Evolutionary conservation across 2,113 vertebrate genomes (phyloP).

Genomic region (Sminthopsis crassicaudata): DNA sequence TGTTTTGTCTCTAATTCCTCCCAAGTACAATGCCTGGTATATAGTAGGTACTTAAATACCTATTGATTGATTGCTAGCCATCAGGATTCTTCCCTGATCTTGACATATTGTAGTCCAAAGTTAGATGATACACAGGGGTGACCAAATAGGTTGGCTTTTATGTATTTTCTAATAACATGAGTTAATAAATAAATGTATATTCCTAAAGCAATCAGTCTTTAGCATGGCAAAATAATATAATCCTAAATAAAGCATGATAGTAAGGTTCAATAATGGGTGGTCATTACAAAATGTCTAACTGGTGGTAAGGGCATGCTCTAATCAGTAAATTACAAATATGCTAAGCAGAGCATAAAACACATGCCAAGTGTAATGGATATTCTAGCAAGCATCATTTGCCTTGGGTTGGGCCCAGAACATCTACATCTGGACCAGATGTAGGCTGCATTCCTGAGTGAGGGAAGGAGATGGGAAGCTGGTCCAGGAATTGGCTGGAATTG

Average conservation of each 20-base stretch:
- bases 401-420: neutral
- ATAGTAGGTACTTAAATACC: neutral
- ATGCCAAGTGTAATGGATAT: neutral
- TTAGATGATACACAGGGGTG: neutral
- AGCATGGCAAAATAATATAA: neutral
- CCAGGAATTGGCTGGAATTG: neutral
- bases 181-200: neutral
- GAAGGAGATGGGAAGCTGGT: neutral
- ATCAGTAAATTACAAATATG: neutral
- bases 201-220: neutral
- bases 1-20: neutral
- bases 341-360: neutral
- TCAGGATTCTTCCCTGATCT: neutral
- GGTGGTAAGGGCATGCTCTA: too few species aligned
- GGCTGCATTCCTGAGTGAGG: too few species aligned
- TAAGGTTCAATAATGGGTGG: neutral
- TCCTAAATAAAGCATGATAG: neutral
- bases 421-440: neutral
- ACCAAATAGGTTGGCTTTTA: neutral
- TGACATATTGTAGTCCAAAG: neutral
- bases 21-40: neutral
- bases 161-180: neutral
- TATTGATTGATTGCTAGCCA: neutral
- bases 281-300: too few species aligned
- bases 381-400: neutral